These are phyloP conservation scores for Zalophus californianus DNA, from an alignment of 2,797 vertebrate species.

Conservation along the genomic window DNA sequence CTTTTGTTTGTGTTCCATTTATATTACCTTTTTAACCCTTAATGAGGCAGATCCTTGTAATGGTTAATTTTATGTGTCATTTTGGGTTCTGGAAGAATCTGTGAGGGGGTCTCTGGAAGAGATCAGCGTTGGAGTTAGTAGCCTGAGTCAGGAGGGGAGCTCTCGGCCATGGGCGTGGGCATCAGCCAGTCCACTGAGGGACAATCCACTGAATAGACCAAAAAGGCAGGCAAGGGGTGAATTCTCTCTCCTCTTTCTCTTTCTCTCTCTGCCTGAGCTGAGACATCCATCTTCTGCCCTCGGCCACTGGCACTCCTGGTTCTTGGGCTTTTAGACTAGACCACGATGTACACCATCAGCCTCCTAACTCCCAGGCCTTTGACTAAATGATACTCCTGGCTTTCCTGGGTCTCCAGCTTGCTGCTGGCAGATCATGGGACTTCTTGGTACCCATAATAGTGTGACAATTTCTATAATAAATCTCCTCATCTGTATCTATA, in stretches of 20 bases:
- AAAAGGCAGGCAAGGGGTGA: too few species aligned
- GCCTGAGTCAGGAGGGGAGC: neutral
- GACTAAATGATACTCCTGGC: neutral
- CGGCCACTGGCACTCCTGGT: neutral
- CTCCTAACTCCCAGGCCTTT: neutral
- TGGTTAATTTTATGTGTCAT: neutral
- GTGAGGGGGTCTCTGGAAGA: neutral
- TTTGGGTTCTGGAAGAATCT: neutral
- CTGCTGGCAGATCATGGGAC: neutral
- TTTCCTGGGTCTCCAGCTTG: neutral
- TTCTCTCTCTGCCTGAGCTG: neutral
- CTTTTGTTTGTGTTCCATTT: neutral
- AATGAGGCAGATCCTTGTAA: neutral
- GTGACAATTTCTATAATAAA: neutral
- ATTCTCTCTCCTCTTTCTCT: neutral
- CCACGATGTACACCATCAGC: neutral
- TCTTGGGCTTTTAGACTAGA: neutral
- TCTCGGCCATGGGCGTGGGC: neutral
- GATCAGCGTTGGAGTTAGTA: neutral
- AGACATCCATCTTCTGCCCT: neutral
- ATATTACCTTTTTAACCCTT: neutral
- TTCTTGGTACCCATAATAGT: neutral
- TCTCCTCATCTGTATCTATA: neutral
- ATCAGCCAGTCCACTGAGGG: rapidly evolving
- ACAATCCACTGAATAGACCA: neutral